phyloP scores from a whole-genome alignment of 2,113 vertebrate genomes.

The Galbula dea region DNA sequence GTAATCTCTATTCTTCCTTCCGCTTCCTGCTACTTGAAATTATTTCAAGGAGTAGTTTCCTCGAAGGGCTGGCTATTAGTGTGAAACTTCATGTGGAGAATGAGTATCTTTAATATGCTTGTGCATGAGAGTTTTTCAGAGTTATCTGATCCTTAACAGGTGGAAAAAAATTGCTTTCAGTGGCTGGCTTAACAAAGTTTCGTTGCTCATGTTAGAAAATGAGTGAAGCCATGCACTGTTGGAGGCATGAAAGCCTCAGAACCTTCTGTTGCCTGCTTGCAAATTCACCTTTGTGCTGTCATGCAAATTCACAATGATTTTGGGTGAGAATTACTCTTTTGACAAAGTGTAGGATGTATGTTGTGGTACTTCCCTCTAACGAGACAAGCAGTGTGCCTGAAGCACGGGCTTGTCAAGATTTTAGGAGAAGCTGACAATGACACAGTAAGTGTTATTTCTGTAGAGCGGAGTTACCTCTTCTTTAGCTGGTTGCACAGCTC shows the following conservation, averaged over 20 bases:
- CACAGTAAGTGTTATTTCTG: slow-evolving; percentile 44
- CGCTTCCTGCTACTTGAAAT: neutral
- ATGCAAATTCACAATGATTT: slow-evolving; percentile 52
- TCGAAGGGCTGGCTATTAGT: neutral
- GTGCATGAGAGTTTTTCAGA: neutral
- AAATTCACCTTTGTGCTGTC: slow-evolving; percentile 62
- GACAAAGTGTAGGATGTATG: slow-evolving; percentile 62
- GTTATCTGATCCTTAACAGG: neutral
- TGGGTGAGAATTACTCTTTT: slow-evolving; percentile 61
- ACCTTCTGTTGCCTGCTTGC: slow-evolving; percentile 45
- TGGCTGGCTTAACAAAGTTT: neutral
- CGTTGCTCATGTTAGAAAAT: neutral
- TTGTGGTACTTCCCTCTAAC: slow-evolving; percentile 55
- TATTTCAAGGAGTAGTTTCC: neutral
- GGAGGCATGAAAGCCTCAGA: neutral
- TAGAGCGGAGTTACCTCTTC: neutral
- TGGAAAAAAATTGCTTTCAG: neutral
- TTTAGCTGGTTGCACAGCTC: slow-evolving; percentile 6
- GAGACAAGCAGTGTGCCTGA: slow-evolving; percentile 38
- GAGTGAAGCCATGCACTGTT: neutral
- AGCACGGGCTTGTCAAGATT: slow-evolving; percentile 55
- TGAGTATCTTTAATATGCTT: neutral
- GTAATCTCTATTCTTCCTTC: neutral
- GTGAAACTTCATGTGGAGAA: neutral
- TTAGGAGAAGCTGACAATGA: slow-evolving; percentile 50